Evolutionary conservation across 2,888 invertebrate genomes (phyloP), one percentile per base, ranked within the genome.

Genomic region (Yponomeuta cagnagella): DNA sequence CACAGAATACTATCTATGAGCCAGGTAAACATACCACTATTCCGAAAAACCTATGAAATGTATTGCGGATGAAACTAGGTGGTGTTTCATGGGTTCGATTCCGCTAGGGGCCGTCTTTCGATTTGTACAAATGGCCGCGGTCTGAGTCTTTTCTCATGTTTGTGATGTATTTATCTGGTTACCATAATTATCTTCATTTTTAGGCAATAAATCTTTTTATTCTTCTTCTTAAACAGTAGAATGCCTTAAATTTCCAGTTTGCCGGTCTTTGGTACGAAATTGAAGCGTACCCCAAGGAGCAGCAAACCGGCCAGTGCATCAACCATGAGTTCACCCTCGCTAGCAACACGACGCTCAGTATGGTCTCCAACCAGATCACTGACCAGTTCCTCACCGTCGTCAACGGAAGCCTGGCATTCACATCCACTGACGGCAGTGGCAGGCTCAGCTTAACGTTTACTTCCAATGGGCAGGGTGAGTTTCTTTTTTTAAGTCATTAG

Each of bases 261-360:
- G 33, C 72, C 72, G 88, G 88, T 2, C 71, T 72, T 9, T 89
- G 89, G 89, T 74, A 80, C 70, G 89, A 88, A 77, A 78, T 87
- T 1, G 77, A 84, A 75, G 77, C 86, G 0, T 89, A 88, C 72
- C 86, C 88, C 0, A 84, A 83, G 73, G 78, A 77, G 0, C 75
- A 81, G 33, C 80, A 82, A 70, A 73, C 78, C 8, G 88, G 89
- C 3, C 79, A 84, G 15, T 90, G 91, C 71, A 74, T 86, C 48
- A 81, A 74, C 69, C 87, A 87, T 70, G 73, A 77, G 10, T 87
- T 82, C 74, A 73, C 77, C 0, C 48, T 70, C n/a, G 74, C 75
- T 15, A 67, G 15, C 67, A 5, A 52, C 30, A 30, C 77, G 12
- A 15, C 52, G 76, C 72, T 87, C 2, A 75, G 74, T 70, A 73